Evolutionary conservation across 2,888 invertebrate genomes (phyloP), one percentile per base, ranked within the genome.

Genomic region (Dasysyrphus albostriatus): DNA sequence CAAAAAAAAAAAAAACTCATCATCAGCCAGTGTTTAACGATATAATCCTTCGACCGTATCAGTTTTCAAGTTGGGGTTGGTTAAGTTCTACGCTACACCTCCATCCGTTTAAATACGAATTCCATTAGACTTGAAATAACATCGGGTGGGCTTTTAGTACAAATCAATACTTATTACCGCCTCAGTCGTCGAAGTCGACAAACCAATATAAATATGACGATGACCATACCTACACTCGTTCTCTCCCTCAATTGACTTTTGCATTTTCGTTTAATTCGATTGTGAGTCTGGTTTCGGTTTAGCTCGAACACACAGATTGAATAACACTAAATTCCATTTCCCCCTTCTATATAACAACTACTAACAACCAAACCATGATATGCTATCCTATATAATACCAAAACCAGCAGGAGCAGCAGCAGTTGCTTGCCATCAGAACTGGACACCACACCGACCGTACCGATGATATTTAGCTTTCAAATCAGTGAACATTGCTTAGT

Each of bases 231-330:
- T 37, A 65, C 16, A 14, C 24, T 54, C 54, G 54, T 69, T 65
- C 73, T 59, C 83, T 73, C 78, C 59, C 73, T 78, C 67, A 67
- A 77, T 82, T 77, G 82, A 82, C 81, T 82, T 82, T 83, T 73
- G 63, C 76, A 58, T 82, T 77, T 81, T 51, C 42, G 54, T 75
- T 75, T 72, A 82, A 73, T 83, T 77, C 61, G 65, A 58, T 67
- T 63, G 39, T 16, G 63, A 42, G 39, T 32, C 7, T 29, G 63
- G 69, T 69, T 69, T 69, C 9, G 16, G 67, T 69, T 39, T 61
- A 49, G 51, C 49, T 24, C 16, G 3, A 42, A 32, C 7, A 65
- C 29, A 14, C 44, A 12, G 58, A 59, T 65, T 51, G 67, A 69
- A 59, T 44, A 54, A 69, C 69, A 51, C 67, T 24, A 69, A 69